Evolutionary conservation across 53 echinoderm and acorn worm species (phyloP), one percentile per base, ranked within the genome.

Genomic region (Echinometra lucunter): DNA sequence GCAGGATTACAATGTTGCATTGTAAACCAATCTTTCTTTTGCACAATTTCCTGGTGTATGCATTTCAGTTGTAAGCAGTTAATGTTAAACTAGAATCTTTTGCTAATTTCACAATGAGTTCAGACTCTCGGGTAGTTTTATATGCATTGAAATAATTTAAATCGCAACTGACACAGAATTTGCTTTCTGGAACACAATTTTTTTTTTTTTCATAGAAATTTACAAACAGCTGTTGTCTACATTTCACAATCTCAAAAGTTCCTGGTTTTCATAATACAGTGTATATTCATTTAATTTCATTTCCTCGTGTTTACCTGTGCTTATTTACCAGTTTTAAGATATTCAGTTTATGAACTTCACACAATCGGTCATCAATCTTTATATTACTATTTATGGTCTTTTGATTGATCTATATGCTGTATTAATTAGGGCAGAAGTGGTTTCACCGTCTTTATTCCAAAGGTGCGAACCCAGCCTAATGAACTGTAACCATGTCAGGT

Each of bases 351-450:
- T 63, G 72, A 72, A 34, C 34, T 34, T 28, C 34, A 32, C 32
- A 72, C 78, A 78, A 42, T 42, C 17, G 42, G 28, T 35, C 78
- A 40, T 78, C 21, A 42, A 7, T 42, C 21, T 78, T 63, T 63
- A 63, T 4, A 42, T 38, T 78, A 23, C 42, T 78, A 18, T 78
- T 78, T 78, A 42, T 19, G 21, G 78, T 42, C 42, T 78, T 78
- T 18, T 17, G 19, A 78, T 40, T 78, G 42, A 19, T 42, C 42
- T 38, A 78, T 78, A 78, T 78, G 78, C 78, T 78, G 6, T 78
- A 38, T 38, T 78, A 78, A 78, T 78, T 40, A 78, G 78, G 42
- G 78, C 78, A 78, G 78, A 40, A 78, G 42, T 78, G 38, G 78
- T 40, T 78, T 78, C 1, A 38, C 19, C 42, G 30, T 38, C 78